phyloP scores from a whole-genome alignment of 2,113 vertebrate genomes.

The Oenanthe oenanthe region DNA sequence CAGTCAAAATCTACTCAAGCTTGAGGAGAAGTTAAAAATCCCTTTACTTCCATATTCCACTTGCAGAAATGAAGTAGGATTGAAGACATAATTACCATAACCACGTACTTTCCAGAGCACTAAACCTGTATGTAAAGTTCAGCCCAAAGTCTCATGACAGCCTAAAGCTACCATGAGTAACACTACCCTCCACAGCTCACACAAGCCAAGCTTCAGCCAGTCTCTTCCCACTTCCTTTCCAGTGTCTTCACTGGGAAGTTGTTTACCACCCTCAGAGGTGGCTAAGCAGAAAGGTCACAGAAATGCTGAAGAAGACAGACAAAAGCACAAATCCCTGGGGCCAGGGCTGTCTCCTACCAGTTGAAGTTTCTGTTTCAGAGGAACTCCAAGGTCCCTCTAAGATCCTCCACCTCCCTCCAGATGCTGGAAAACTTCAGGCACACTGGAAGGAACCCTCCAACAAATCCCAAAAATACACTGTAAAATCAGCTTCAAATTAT shows the following conservation, averaged over 20 bases:
- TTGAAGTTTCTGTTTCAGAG: neutral
- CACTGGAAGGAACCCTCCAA: neutral
- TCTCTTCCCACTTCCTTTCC: neutral
- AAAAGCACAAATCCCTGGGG: neutral
- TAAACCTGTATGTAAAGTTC: slow-evolving; percentile 17
- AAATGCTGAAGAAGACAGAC: neutral
- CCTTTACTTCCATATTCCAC: neutral
- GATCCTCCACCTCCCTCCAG: neutral
- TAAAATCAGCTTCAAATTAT: neutral
- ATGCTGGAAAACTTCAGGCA: neutral
- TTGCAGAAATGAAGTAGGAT: neutral
- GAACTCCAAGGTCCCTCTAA: neutral
- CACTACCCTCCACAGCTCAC: neutral
- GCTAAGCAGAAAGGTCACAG: neutral
- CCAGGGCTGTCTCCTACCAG: fast-evolving
- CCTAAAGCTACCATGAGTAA: slow-evolving; percentile 34
- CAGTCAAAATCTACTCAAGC: neutral
- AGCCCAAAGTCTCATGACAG: neutral
- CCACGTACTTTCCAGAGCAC: neutral
- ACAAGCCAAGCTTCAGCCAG: neutral
- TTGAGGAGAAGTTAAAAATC: neutral
- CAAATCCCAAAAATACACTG: neutral
- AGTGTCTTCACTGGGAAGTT: neutral
- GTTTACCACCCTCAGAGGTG: neutral
- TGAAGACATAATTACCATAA: neutral